Percentiles rank a stretch among this genome's conserved stretches.
phyloP scores from a whole-genome alignment of 2,888 invertebrate genomes.

The Pyrrhosoma nymphula region DNA sequence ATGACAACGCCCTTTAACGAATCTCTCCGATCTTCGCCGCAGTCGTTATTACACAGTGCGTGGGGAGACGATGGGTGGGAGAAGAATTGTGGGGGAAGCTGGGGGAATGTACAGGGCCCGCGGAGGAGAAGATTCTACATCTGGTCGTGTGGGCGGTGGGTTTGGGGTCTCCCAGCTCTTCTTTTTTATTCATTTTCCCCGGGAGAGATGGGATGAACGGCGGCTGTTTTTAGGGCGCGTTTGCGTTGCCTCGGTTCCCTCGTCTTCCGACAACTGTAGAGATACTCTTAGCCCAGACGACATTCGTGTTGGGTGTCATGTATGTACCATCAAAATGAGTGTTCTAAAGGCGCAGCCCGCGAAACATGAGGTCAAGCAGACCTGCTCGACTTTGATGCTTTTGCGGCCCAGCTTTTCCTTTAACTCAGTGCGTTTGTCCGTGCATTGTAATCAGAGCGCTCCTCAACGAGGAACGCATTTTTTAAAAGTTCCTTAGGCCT shows the following conservation, averaged over 20 bases:
- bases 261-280: neutral
- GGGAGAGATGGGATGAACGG: neutral
- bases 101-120: neutral
- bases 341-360: neutral
- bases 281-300: neutral
- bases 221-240: neutral
- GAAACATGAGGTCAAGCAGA: neutral
- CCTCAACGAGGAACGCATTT: too few relatives aligned
- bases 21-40: neutral
- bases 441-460: neutral
- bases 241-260: neutral
- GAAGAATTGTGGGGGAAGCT: neutral
- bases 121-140: neutral
- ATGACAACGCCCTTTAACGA: neutral
- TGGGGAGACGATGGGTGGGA: neutral
- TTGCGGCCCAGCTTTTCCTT: neutral
- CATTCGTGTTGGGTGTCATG: neutral
- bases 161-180: neutral
- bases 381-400: neutral
- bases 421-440: neutral
- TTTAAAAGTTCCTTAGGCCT: too few relatives aligned
- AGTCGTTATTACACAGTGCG: neutral
- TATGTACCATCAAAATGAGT: neutral
- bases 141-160: neutral
- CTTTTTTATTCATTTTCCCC: neutral